Evolutionary conservation across 2,113 vertebrate species (phyloP), one percentile per base, ranked within the genome.

Genomic region (Zosterops lateralis): DNA sequence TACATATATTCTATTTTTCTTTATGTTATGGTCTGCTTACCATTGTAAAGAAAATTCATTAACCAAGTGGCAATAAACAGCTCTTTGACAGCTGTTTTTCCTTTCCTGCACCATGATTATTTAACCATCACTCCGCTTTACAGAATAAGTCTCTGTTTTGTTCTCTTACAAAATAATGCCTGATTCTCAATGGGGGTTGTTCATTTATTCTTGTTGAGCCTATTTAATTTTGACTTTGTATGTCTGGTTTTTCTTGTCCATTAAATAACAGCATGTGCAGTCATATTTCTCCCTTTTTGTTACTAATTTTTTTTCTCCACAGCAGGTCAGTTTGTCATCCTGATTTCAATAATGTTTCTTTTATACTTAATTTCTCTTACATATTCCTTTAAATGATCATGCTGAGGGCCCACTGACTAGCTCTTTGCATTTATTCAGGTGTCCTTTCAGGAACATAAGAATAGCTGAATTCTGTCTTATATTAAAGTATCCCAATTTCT

Each of bases 151-250:
- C 7, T n/a, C 36, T 47, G 3, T 60, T 77, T 40, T 9, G 64
- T 65, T 34, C 20, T 71, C 11, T 92, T 84, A 29, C 11, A 65
- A 29, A 54, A 76, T 4, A 51, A 51, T 40, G 10, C 53, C 19
- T 66, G 26, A 12, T 60, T 50, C 34, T 66, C 20, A 7, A 1
- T 11, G 4, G 1, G 0, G 8, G 1, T 21, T 11, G 48, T 60
- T 47, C 11, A 28, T 42, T 92, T 60, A 28, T 8, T 87, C 17
- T 65, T 10, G 11, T 17, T 71, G 15, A 78, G 8, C 8, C 16
- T 57, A 51, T 61, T 73, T 7, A 36, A 74, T 61, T 82, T 65
- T 78, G 25, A 21, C 26, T 11, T 65, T 61, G 20, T 6, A 51
- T 22, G 21, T 7, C 6, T 48, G 7, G 0, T 32, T n/a, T 82